phyloP scores from a whole-genome alignment of 2,888 invertebrate genomes.

The Macaria notata region DNA sequence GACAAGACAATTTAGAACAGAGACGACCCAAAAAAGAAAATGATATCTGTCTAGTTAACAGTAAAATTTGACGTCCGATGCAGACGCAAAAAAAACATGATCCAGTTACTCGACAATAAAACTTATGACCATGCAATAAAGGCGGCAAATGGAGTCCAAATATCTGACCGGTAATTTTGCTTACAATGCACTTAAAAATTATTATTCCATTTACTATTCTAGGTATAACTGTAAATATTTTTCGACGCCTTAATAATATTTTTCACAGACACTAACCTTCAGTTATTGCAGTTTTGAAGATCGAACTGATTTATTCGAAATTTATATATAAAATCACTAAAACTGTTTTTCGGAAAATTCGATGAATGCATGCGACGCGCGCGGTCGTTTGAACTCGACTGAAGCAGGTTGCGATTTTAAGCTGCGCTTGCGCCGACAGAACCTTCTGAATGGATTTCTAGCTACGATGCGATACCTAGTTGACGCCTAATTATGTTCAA shows the following conservation, averaged over 20 bases:
- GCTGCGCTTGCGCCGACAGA: slow-evolving; percentile 32
- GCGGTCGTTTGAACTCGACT: slow-evolving; percentile 38
- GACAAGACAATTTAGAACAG: slow-evolving; percentile 6
- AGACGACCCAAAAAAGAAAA: neutral
- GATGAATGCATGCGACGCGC: slow-evolving; percentile 28
- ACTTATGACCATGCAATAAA: too few relatives aligned
- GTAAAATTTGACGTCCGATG: slow-evolving; percentile 7
- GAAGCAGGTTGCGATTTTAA: slow-evolving; percentile 28
- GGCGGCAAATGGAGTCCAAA: too few relatives aligned
- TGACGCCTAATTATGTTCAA: too few relatives aligned
- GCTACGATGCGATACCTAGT: neutral
- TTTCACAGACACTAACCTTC: slow-evolving; percentile 27
- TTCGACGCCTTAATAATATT: too few relatives aligned
- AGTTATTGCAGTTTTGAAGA: slow-evolving; percentile 11
- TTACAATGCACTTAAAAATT: too few relatives aligned
- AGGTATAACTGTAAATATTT: too few relatives aligned
- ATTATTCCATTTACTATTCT: neutral
- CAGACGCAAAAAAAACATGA: slow-evolving; percentile 1
- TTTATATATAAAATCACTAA: slow-evolving; percentile 24
- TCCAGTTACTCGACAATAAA: slow-evolving; percentile 2
- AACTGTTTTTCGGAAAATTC: slow-evolving; percentile 8
- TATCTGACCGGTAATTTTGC: too few relatives aligned
- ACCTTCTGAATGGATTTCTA: slow-evolving; percentile 27
- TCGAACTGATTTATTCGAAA: slow-evolving; percentile 13
- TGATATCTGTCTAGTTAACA: slow-evolving; percentile 7